Evolutionary conservation across 2,888 invertebrate species (phyloP).

Genomic region (Xylophagus ater): DNA sequence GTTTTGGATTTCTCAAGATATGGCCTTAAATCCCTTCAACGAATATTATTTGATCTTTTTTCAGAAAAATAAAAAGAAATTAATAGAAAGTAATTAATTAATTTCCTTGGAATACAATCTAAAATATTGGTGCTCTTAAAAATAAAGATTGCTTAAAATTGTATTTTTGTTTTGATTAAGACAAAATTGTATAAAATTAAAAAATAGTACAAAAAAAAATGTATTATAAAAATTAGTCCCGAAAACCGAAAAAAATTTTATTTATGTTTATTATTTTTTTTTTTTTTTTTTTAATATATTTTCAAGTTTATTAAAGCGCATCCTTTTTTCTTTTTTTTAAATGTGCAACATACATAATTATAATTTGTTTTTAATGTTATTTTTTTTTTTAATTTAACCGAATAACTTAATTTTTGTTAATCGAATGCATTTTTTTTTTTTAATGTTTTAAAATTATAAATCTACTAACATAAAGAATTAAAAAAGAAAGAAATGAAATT

Average conservation of each 20-base stretch:
- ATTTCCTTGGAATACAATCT: no score
- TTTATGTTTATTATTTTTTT: not conserved
- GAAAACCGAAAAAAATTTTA: conserved; percentile 5
- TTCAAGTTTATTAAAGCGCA: conserved; percentile 10
- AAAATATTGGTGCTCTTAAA: no score
- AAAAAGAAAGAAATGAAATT: conserved; percentile 17
- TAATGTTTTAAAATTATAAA: no score
- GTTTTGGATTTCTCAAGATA: no score
- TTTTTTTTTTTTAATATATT: conserved; percentile 4
- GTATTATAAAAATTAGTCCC: conserved; percentile 5
- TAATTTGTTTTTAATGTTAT: conserved; percentile 11
- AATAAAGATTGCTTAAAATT: no score
- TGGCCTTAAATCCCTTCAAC: no score
- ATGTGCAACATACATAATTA: conserved; percentile 4
- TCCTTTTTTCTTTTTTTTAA: conserved; percentile 5
- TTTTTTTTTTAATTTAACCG: conserved; percentile 15
- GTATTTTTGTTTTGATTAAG: not conserved
- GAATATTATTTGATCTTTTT: no score
- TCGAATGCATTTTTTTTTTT: conserved; percentile 11
- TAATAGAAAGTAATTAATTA: no score
- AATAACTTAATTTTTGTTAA: conserved; percentile 17
- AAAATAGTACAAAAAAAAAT: not conserved
- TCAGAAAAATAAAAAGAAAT: no score
- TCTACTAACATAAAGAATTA: conserved; percentile 8
- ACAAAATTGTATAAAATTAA: not conserved